Evolutionary conservation across 2,797 vertebrate species (phyloP).

Genomic region (Poecile montanus): DNA sequence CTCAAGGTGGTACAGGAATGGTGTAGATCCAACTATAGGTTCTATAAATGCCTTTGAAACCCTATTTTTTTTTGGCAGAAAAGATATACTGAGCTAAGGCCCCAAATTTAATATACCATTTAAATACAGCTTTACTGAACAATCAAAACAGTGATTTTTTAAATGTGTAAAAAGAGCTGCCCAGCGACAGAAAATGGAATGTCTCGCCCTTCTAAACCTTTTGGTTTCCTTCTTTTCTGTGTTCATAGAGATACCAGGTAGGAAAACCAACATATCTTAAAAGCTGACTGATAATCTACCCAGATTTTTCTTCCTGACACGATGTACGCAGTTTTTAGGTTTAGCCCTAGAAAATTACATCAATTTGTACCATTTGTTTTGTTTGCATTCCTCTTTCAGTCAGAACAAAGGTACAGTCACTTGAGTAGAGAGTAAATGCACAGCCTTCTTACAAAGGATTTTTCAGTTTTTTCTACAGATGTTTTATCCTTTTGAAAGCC

Average conservation of each 20-base stretch:
- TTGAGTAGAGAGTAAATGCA: not conserved
- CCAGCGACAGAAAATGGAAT: not conserved
- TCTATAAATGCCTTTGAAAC: not conserved
- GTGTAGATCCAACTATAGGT: rapidly evolving
- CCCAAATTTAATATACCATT: not conserved
- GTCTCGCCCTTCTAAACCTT: not conserved
- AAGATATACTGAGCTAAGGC: not conserved
- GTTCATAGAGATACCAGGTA: not conserved
- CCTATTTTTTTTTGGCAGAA: not conserved
- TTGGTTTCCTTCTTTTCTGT: not conserved
- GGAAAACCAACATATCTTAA: not conserved
- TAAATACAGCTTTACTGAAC: not conserved
- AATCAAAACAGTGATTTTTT: not conserved
- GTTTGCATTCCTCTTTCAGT: not conserved
- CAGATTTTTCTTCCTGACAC: not conserved
- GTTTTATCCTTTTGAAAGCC: not conserved
- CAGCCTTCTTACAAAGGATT: not conserved
- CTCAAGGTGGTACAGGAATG: not conserved
- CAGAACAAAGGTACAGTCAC: not conserved
- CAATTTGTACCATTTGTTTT: not conserved
- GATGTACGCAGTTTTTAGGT: not conserved
- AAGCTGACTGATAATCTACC: not conserved
- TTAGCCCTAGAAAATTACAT: not conserved
- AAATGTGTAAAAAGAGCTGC: not conserved
- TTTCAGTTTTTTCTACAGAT: not conserved